Base-by-base conservation (phyloP, 2,888 invertebrate genomes). In the Pyrrhosoma nymphula region DNA sequence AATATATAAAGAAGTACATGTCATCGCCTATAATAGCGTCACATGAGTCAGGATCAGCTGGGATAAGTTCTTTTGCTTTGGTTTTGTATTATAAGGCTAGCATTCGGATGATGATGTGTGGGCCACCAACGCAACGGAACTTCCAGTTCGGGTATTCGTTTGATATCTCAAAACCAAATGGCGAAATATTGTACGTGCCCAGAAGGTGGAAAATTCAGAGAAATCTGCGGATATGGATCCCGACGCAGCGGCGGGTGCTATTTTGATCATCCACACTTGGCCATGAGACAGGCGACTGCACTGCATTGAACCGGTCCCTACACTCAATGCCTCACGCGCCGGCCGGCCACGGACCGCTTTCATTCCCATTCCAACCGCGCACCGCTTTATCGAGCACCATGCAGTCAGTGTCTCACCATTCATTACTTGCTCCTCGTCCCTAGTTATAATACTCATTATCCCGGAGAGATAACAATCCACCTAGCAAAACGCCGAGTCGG, bases 401-500 rank as follows among this genome's bases (percentile, higher is more conserved):
- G 39, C 8, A 56, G n/a, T n/a, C 12, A 63, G 63, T 18, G 93
- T 26, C 91, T 35, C 16, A 16, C 91, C 47, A 69, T 47, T 93
- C 47, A 93, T 93, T 93, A 75, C 26, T 69, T 1, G 47, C 26
- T 47, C 39, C 93, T 47, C 75, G 75, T 93, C 47, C 39, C n/a
- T 35, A n/a, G 10, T 55, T 39, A 93, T 47, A 47, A 69, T 69
- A 75, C 39, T 93, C 93, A 93, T 75, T 93, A 93, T 69, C 18
- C 63, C 47, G 30, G 30, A n/a, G 35, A 39, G 63, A 91, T 60
- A 63, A 69, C 60, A 91, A 63, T 60, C 91, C 60, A 63, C 63
- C 91, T 63, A 91, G 18, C 63, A 16, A 30, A 10, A 35, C 56
- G 35, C 23, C 91, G 18, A 60, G 35, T 47, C 47, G 4, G 47